phyloP scores from a whole-genome alignment of 2,888 invertebrate genomes.

The Hypsopygia costalis region DNA sequence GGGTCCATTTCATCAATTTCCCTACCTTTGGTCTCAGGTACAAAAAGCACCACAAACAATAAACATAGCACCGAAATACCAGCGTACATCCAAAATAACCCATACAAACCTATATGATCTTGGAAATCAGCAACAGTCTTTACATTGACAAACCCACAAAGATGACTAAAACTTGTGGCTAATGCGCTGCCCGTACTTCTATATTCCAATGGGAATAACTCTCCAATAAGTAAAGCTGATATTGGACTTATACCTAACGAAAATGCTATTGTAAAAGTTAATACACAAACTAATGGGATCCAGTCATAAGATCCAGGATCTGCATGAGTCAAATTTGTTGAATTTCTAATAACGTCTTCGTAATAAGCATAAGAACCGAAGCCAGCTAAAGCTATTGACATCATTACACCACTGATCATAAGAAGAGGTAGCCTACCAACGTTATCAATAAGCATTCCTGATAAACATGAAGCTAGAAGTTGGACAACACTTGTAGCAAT shows the following conservation, averaged over 20 bases:
- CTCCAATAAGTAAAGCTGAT: conserved; percentile 86
- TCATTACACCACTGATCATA: conserved; percentile 90
- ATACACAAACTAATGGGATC: conserved; percentile 91
- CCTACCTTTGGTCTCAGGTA: conserved; percentile 95
- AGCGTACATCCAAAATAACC: conserved; percentile 93
- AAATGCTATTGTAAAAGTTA: conserved; percentile 91
- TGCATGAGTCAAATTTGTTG: conserved; percentile 44
- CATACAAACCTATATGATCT: conserved; percentile 86
- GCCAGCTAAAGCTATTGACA: conserved; percentile 90
- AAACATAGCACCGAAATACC: conserved; percentile 89
- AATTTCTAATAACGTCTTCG: conserved; percentile 79
- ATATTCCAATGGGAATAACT: conserved; percentile 86
- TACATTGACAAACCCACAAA: conserved; percentile 92
- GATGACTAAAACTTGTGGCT: conserved; percentile 90
- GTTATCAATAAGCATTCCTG: conserved; percentile 91
- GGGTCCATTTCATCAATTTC: conserved; percentile 94
- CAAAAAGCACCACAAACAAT: conserved; percentile 90
- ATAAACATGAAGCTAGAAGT: conserved; percentile 88
- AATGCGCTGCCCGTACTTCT: conserved; percentile 85
- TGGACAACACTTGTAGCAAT: conserved; percentile 92
- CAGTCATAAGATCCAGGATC: conserved; percentile 84
- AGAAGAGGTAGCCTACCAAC: conserved; percentile 91
- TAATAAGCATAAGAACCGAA: conserved; percentile 93
- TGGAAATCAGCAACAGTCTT: conserved; percentile 91
- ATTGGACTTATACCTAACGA: conserved; percentile 89